Base-by-base conservation (phyloP, 2,888 invertebrate species). In the Pollenia angustigena region DNA sequence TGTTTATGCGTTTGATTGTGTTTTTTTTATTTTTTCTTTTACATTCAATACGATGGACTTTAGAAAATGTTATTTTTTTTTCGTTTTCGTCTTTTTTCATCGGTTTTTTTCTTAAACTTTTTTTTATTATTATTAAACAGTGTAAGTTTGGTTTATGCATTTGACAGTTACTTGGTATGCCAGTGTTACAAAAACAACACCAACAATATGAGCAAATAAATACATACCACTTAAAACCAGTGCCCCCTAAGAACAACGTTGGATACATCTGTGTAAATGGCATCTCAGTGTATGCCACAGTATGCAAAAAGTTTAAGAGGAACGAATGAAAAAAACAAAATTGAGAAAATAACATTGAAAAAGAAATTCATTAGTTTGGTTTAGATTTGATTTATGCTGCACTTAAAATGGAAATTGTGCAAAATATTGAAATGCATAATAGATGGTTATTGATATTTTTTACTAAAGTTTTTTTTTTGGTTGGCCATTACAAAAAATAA, bases 351-450 rank as follows among this genome's bases (percentile, higher is more conserved):
- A 79, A 84, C 72, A 71, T 79, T 84, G 74, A 79, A 84, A 75
- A 87, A 71, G 80, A 88, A 83, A 85, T 85, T 87, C 83, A 87
- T 88, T 88, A 86, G 81, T 84, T 87, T 85, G 87, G 78, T 76
- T 85, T 87, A 88, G 80, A 87, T 88, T 89, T 89, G 87, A 89
- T 88, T 87, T 88, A 88, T 87, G 87, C 78, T 81, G 87, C 88
- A 88, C 88, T 87, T 85, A 85, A 87, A 85, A 83, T 88, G 88
- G 88, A 88, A 88, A 85, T 88, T 84, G 87, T 78, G 82, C 86
- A 84, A 88, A 88, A 88, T 88, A 86, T 88, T 86, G 88, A 89
- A 88, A 87, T 87, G 84, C 87, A 85, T 87, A 87, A 88, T 87
- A 78, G 87, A 88, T 85, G 87, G 88, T 88, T 88, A 87, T 87